These are phyloP conservation scores for Diabrotica undecimpunctata DNA, from an alignment of 1,140 invertebrate genomes.

Conservation along the genomic window DNA sequence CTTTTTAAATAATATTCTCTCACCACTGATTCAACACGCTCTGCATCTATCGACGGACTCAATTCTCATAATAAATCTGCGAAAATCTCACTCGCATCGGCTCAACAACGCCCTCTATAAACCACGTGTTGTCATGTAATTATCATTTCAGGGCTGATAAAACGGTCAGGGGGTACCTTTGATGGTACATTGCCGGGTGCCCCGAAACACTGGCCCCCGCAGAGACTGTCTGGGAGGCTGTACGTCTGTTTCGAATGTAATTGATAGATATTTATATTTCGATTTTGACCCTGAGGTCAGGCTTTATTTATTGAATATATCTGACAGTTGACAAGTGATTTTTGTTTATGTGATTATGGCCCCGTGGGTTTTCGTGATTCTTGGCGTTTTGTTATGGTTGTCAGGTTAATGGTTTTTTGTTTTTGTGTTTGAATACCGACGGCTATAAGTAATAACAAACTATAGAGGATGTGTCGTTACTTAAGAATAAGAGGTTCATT, in stretches of 20 bases:
- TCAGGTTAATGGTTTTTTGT: background rate
- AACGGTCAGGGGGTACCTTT: conserved; percentile 41
- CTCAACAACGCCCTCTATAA: conserved; percentile 12
- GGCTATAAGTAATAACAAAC: too few relatives aligned
- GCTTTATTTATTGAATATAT: background rate
- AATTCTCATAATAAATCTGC: conserved; percentile 19
- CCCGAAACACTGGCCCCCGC: conserved; percentile 37
- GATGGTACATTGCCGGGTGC: conserved; percentile 34
- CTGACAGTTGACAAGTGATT: background rate
- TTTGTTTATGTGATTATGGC: background rate
- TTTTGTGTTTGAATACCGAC: too few relatives aligned
- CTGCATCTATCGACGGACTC: conserved; percentile 9
- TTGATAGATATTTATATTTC: conserved; percentile 34
- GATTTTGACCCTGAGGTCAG: conserved; percentile 14
- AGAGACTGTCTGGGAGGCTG: conserved; percentile 30
- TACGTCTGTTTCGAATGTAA: conserved; percentile 20
- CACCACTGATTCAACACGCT: background rate
- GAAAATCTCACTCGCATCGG: conserved; percentile 12
- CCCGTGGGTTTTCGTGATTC: background rate
- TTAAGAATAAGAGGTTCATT: too few relatives aligned
- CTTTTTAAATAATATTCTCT: background rate
- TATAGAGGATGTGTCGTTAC: too few relatives aligned
- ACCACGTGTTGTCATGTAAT: conserved; percentile 24
- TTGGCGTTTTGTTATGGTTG: background rate
- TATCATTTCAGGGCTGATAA: conserved; percentile 35